These are phyloP conservation scores for Mus spretus DNA, from an alignment of 2,797 vertebrate genomes.

Conservation along the genomic window DNA sequence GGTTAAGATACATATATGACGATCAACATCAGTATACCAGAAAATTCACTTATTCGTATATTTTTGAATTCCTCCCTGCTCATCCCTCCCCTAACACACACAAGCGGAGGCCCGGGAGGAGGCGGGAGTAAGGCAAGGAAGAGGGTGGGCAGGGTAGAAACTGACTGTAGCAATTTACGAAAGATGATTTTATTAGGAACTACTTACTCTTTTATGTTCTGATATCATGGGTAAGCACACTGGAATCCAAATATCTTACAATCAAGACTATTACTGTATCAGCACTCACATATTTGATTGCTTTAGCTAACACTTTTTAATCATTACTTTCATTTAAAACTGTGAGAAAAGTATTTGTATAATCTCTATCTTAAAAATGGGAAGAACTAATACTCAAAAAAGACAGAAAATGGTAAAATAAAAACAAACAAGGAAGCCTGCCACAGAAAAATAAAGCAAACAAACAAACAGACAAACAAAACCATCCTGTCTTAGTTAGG, in stretches of 20 bases:
- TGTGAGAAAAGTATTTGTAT: not conserved
- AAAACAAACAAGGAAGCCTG: not conserved
- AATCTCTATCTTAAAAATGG: conserved; percentile 54
- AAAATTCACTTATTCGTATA: not conserved
- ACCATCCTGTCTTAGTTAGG: not conserved
- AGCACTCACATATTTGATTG: not conserved
- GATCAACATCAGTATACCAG: not conserved
- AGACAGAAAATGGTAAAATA: not conserved
- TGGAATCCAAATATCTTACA: not conserved
- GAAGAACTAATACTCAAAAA: conserved; percentile 32
- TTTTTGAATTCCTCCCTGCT: not conserved
- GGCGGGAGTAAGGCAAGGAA: not conserved
- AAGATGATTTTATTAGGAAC: conserved; percentile 39
- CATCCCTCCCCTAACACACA: not conserved
- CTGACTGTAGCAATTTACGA: not conserved
- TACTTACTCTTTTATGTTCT: not conserved
- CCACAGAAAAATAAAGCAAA: not conserved
- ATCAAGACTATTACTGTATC: not conserved
- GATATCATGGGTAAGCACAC: not conserved
- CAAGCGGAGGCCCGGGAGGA: too few relatives aligned
- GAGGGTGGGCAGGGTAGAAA: not conserved
- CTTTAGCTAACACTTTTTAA: conserved; percentile 36
- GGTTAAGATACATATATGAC: not conserved
- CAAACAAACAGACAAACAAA: not conserved
- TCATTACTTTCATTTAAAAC: conserved; percentile 37